These are phyloP conservation scores for Pelvicachromis taeniatus DNA, from an alignment of 2,113 vertebrate species.

Conservation along the genomic window DNA sequence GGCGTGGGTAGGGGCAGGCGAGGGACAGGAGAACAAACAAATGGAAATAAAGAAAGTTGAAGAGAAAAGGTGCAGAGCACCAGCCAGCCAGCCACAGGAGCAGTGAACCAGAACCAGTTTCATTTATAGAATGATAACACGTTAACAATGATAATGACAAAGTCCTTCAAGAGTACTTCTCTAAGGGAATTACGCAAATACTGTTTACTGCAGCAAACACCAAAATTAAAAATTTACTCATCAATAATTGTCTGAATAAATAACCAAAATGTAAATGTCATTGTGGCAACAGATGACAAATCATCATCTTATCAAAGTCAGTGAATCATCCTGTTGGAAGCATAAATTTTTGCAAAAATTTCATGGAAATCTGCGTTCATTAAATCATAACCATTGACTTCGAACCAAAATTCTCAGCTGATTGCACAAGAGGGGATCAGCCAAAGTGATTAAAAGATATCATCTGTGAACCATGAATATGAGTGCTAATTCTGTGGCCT, in stretches of 20 bases:
- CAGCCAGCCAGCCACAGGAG: background rate
- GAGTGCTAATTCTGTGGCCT: background rate
- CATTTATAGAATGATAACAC: background rate
- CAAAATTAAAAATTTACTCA: background rate
- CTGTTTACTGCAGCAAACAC: background rate
- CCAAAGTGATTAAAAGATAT: background rate
- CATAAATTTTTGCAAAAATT: background rate
- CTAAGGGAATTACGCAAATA: background rate
- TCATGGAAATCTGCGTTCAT: background rate
- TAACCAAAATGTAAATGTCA: background rate
- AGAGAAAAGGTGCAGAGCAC: background rate
- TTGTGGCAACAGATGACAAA: background rate
- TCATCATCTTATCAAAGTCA: background rate
- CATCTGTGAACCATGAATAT: background rate
- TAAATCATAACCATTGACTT: background rate
- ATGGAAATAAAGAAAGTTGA: background rate
- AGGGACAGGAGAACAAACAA: background rate
- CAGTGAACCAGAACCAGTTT: background rate
- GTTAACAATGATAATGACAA: background rate
- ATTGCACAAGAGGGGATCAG: background rate
- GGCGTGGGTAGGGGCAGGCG: background rate
- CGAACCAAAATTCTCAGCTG: background rate
- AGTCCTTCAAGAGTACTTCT: background rate
- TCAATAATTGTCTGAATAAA: background rate
- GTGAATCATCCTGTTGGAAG: background rate